Evolutionary conservation across 2,888 invertebrate species (phyloP).

Genomic region (Pantelozetes paolii): DNA sequence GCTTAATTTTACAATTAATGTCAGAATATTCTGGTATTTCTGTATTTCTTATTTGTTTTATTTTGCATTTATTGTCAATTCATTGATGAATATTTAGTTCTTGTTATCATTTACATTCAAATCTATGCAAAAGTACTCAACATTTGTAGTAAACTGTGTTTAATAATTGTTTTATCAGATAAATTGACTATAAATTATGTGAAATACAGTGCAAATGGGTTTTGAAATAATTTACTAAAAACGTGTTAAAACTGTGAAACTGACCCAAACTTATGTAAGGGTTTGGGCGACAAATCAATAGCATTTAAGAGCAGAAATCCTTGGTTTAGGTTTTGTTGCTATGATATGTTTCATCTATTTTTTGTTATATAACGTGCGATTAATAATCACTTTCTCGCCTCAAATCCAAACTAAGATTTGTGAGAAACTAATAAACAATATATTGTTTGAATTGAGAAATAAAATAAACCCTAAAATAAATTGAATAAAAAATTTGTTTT

Average conservation of each 20-base stretch:
- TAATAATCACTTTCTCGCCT: background rate
- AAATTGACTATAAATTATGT: background rate
- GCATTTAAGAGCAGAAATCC: constrained; percentile 4
- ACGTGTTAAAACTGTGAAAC: constrained; percentile 3
- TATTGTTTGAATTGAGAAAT: too few species aligned
- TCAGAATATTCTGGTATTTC: too few species aligned
- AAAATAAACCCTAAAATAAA: too few species aligned
- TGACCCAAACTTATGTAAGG: constrained; percentile 2
- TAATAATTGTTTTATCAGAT: background rate
- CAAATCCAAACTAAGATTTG: background rate
- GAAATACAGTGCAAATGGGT: background rate
- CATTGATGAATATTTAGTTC: constrained; percentile 5
- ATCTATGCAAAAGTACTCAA: background rate
- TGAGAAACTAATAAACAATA: background rate
- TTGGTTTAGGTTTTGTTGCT: too few species aligned
- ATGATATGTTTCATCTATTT: background rate
- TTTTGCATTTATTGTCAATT: background rate
- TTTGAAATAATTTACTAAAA: constrained; percentile 5
- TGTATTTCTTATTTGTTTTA: background rate
- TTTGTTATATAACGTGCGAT: background rate
- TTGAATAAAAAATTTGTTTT: too few species aligned
- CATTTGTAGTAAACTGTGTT: background rate
- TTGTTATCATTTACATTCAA: background rate
- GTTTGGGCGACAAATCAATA: background rate
- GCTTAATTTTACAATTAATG: too few species aligned